These are phyloP conservation scores for Triplophysa dalaica DNA, from an alignment of 2,113 vertebrate species.

Conservation along the genomic window DNA sequence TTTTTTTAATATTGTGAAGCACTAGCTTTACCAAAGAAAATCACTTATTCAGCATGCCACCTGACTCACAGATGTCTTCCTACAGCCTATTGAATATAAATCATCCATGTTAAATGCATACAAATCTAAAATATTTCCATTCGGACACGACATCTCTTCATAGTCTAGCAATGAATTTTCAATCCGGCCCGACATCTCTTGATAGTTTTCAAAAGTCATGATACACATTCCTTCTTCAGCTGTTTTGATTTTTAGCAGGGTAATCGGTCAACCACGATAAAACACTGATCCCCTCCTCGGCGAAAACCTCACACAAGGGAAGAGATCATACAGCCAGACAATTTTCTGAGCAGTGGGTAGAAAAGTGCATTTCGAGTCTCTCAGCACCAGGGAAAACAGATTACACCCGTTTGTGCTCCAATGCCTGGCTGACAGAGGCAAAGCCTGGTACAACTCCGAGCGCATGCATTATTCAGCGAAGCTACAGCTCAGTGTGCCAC, in stretches of 20 bases:
- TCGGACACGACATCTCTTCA: no score
- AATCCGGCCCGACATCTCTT: background rate
- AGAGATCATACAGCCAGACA: conserved; percentile 24
- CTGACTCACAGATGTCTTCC: no score
- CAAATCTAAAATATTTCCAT: no score
- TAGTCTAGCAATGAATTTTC: background rate
- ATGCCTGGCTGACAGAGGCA: conserved; percentile 13
- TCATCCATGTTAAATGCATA: no score
- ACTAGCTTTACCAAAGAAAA: no score
- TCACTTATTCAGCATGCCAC: no score
- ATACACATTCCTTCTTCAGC: conserved; percentile 7
- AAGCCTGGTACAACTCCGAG: background rate
- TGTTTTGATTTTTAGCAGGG: background rate
- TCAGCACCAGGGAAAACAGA: conserved; percentile 35
- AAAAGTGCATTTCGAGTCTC: conserved; percentile 38
- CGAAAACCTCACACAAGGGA: conserved; percentile 23
- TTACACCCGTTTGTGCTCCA: conserved; percentile 35
- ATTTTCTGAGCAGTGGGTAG: conserved; percentile 37
- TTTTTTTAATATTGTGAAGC: no score
- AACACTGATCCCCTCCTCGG: conserved; percentile 11
- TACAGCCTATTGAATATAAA: no score
- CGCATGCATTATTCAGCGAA: conserved; percentile 52
- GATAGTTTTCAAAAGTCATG: background rate
- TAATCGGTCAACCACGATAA: background rate
- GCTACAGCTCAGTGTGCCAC: conserved; percentile 29